These are phyloP conservation scores for Fregetta grallaria DNA, from an alignment of 2,113 vertebrate genomes.

Conservation along the genomic window DNA sequence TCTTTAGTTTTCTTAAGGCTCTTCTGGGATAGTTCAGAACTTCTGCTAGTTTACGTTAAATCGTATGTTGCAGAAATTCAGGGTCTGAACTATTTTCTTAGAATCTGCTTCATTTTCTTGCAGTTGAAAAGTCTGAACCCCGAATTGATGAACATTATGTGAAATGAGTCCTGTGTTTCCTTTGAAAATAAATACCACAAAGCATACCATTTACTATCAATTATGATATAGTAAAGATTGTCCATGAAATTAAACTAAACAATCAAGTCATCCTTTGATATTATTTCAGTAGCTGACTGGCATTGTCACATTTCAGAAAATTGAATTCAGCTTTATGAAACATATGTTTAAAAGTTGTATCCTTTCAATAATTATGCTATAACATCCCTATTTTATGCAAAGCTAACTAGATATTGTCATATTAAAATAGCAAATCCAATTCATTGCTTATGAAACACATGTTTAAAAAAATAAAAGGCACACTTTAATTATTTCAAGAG, in stretches of 20 bases:
- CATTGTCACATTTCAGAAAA: conserved; percentile 90
- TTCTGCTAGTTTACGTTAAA: not conserved
- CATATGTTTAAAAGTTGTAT: conserved; percentile 98
- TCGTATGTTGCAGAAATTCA: not conserved
- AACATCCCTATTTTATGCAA: conserved; percentile 94
- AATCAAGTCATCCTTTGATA: conserved; percentile 78
- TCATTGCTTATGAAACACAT: conserved; percentile 98
- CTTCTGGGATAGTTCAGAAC: not conserved
- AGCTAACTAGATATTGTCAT: conserved; percentile 95
- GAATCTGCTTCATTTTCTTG: not conserved
- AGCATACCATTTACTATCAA: not conserved
- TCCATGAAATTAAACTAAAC: conserved; percentile 48
- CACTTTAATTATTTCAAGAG: conserved; percentile 97
- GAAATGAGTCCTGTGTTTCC: not conserved
- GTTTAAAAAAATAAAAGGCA: conserved; percentile 91
- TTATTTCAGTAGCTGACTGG: conserved; percentile 81
- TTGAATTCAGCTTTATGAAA: conserved; percentile 93
- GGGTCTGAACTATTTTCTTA: not conserved
- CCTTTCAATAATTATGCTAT: conserved; percentile 97
- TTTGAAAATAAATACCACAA: not conserved
- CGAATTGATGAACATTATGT: not conserved
- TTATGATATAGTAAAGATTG: conserved; percentile 13
- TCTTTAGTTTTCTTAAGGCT: not conserved
- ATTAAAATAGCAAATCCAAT: conserved; percentile 98
- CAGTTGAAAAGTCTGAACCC: not conserved